Base-by-base conservation (phyloP, 2,888 invertebrate genomes). In the Stramonita haemastoma region DNA sequence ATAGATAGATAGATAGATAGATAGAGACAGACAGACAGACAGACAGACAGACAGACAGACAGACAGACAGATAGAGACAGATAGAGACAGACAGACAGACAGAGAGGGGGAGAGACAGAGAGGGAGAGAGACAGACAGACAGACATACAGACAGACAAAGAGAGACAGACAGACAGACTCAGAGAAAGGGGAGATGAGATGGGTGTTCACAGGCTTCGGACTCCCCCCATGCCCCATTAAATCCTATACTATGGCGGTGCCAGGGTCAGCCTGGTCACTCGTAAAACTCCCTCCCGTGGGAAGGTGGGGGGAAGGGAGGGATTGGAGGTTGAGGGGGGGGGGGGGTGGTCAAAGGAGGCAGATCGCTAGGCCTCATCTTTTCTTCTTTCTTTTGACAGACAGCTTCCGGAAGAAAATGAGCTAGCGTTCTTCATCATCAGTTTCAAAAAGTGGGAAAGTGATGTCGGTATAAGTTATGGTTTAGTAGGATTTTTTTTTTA, bases 191-290 rank as follows among this genome's bases (percentile, higher is more conserved):
- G n/a, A n/a, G n/a, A 11, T 1, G 77, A n/a, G n/a, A 11, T 13
- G 13, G 77, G 19, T 4, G 79, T n/a, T 79, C 29, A 15, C 79
- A 79, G 29, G n/a, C n/a, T 32, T 2, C 36, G 1, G 36, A 19
- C n/a, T 34, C 15, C 19, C 83, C 19, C 5, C 36, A 83, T 46
- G 83, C 36, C 83, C 83, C 36, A 83, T 83, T 83, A 83, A 83
- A 6, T 83, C 83, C 83, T 17, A 29, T 83, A 15, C 6, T 8
- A 34, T n/a, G 6, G 36, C 36, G 36, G n/a, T 8, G 46, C 46
- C 46, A 46, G 46, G 83, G n/a, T n/a, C 22, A 32, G 19, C 36
- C 17, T 83, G 83, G 83, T 83, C 83, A 17, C 83, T 66, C 66
- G 13, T 26, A 66, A 17, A n/a, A n/a, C n/a, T n/a, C n/a, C 46